A percentile compares a stretch with the other conserved stretches of the same genome.
Evolutionary conservation across 2,888 invertebrate species (phyloP).

Genomic region (Rotaria sp.): DNA sequence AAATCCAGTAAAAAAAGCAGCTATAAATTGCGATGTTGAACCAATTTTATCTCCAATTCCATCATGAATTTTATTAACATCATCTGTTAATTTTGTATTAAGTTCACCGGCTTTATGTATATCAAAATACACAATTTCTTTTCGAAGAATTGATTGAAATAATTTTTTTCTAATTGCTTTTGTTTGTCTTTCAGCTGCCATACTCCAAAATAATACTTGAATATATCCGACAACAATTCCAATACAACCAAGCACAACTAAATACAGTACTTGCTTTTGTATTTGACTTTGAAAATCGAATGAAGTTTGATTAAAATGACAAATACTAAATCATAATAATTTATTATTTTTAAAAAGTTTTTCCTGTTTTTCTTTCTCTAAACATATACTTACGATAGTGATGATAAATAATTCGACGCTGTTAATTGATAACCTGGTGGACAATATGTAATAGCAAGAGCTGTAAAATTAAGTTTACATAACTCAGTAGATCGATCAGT

Average conservation of each 20-base stretch:
- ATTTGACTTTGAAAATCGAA: background rate
- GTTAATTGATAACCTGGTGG: background rate
- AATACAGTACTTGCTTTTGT: background rate
- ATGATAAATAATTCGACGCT: background rate
- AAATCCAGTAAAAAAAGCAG: slow-evolving; percentile 65
- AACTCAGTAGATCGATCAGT: slow-evolving; percentile 42
- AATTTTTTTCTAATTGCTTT: slow-evolving; percentile 56
- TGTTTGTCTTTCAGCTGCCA: slow-evolving; percentile 56
- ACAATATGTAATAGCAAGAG: background rate
- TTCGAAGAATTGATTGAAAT: slow-evolving; percentile 51
- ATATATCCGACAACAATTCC: slow-evolving; percentile 49
- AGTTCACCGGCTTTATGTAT: slow-evolving; percentile 50
- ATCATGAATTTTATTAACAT: slow-evolving; percentile 63
- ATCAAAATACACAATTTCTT: slow-evolving; percentile 55
- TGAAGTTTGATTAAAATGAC: background rate
- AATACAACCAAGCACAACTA: slow-evolving; percentile 45
- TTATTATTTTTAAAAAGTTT: too few species aligned
- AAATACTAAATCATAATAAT: background rate
- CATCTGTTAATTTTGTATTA: slow-evolving; percentile 45
- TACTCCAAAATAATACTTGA: slow-evolving; percentile 54
- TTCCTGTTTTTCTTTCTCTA: too few species aligned
- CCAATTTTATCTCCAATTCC: slow-evolving; percentile 75
- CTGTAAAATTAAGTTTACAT: background rate
- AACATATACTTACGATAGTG: too few species aligned
- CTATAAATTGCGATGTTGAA: slow-evolving; percentile 66